A percentile compares a stretch with the other conserved stretches of the same genome.
Evolutionary conservation across 2,797 vertebrate genomes (phyloP).

Genomic region (Amphiprion clarkii): DNA sequence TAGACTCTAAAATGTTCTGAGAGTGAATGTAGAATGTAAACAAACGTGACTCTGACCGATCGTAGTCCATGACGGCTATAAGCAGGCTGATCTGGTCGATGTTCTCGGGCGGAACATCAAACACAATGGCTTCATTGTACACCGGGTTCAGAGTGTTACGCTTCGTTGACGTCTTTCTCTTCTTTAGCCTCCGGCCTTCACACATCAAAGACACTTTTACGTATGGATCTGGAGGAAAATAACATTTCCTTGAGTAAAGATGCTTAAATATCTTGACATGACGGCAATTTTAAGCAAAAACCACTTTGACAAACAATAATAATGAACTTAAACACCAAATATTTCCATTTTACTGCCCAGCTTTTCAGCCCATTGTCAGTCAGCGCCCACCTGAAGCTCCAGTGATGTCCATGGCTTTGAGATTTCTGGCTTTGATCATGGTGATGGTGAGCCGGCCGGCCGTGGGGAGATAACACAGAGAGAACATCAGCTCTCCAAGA

Average conservation of each 20-base stretch:
- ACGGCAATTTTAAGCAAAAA: no score
- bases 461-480: slow-evolving; percentile 97
- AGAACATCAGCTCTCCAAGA: slow-evolving; percentile 99
- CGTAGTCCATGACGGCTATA: slow-evolving; percentile 99
- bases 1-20: background rate
- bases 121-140: slow-evolving; percentile 99
- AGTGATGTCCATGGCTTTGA: slow-evolving; percentile 99
- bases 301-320: background rate
- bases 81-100: slow-evolving; percentile 98
- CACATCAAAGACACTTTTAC: slow-evolving; percentile 98
- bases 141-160: slow-evolving; percentile 96
- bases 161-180: slow-evolving; percentile 98
- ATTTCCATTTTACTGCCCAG: background rate
- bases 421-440: slow-evolving; percentile 98
- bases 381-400: slow-evolving; percentile 93
- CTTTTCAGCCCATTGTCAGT: background rate
- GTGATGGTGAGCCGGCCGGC: slow-evolving; percentile 98
- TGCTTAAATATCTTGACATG: no score
- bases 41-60: slow-evolving; percentile 87
- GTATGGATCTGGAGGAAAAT: slow-evolving; percentile 76
- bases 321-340: no score
- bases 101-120: slow-evolving; percentile 97
- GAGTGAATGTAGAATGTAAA: background rate
- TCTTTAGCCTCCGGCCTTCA: slow-evolving; percentile 95
- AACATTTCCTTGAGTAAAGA: background rate